Evolutionary conservation across 2,797 vertebrate genomes (phyloP), one percentile per base, ranked within the genome.

Genomic region (Fistularia tabacaria): DNA sequence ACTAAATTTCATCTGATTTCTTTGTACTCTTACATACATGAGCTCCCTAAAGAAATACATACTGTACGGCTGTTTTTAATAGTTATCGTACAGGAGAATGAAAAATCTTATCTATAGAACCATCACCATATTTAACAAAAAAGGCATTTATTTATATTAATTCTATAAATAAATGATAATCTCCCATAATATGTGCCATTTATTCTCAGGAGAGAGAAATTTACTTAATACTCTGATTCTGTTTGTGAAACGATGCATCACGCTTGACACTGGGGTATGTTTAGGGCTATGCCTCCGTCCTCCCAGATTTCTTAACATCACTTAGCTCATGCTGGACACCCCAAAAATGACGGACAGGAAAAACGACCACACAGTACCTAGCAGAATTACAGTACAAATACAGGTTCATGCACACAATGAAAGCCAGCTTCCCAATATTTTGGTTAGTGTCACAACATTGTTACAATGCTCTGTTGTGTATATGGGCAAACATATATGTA

Each of bases 371-470:
- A 69, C 76, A 73, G 69, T 74, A 81, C 81, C 78, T 76, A 82
- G 79, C 63, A 82, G 75, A 84, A 84, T 79, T 84, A 91, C 89
- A 85, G 83, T 79, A 91, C 86, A 90, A 86, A 88, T 81, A 90
- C 85, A 87, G 79, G 72, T 84, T 90, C 89, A 92, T 91, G 89
- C 89, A 91, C 88, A 91, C 86, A 85, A 87, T 87, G 85, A 88
- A 90, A 89, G 83, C 87, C 84, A 90, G 86, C 87, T 86, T 90
- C 90, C 86, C 85, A 81, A 81, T 73, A 87, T 83, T 89, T 89
- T 80, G 84, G 86, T 89, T 87, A 81, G 80, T 83, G 80, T 81
- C 84, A 87, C 85, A 83, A 85, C 81, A 71, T 83, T 76, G 79
- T 86, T 84, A 87, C 83, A 74, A 84, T 82, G 85, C 76, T 88